Percentiles rank a stretch among this genome's conserved stretches.
Evolutionary conservation across 1,140 invertebrate species (phyloP).

Genomic region (Dryas iulia): DNA sequence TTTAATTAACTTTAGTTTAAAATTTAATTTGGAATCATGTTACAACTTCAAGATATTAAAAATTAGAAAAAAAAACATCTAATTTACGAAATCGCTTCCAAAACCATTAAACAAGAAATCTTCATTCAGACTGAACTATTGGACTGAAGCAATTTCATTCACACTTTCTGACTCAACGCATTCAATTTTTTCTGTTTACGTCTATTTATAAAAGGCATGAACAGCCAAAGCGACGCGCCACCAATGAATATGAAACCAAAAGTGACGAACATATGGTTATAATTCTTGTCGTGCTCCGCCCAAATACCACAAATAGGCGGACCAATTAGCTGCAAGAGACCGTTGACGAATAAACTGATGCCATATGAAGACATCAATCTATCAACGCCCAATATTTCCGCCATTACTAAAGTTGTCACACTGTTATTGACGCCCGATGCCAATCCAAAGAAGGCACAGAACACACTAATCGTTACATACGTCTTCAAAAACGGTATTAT

Average conservation of each 20-base stretch:
- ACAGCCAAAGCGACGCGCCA: conserved; percentile 87
- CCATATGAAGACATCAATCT: conserved; percentile 91
- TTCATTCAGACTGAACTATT: neutral
- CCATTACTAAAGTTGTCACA: conserved; percentile 91
- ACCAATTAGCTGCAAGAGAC: conserved; percentile 88
- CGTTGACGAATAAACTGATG: conserved; percentile 91
- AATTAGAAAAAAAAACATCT: too few relatives aligned
- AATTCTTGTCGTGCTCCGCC: conserved; percentile 83
- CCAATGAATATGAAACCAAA: conserved; percentile 87
- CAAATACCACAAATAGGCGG: conserved; percentile 88
- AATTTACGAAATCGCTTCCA: too few relatives aligned
- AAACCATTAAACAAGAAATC: too few relatives aligned
- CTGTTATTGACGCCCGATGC: conserved; percentile 92
- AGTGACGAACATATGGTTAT: conserved; percentile 85
- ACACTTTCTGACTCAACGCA: conserved; percentile 34
- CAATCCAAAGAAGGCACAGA: conserved; percentile 88
- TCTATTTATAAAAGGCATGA: conserved; percentile 86
- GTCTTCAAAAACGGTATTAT: conserved; percentile 84
- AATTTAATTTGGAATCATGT: too few relatives aligned
- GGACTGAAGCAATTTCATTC: conserved; percentile 1
- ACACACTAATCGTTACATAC: conserved; percentile 82
- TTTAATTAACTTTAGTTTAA: too few relatives aligned
- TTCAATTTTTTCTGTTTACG: conserved; percentile 60
- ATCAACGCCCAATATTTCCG: conserved; percentile 90
- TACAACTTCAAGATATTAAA: too few relatives aligned